Percentiles rank a stretch among this genome's conserved stretches.
Evolutionary conservation across 2,797 vertebrate species (phyloP).

Genomic region (Echeneis naucrates): DNA sequence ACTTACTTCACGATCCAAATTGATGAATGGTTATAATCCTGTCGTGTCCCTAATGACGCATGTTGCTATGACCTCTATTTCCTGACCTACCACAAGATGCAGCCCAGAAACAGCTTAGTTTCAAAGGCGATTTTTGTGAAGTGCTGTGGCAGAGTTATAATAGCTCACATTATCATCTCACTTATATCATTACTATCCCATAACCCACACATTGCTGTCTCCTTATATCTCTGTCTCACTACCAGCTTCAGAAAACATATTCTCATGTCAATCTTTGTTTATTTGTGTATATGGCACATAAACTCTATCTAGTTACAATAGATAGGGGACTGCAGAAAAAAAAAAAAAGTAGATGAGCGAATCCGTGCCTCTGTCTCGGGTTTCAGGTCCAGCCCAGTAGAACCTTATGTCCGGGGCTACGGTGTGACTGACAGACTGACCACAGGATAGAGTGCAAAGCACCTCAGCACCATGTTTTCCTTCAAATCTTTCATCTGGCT

Average conservation of each 20-base stretch:
- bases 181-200: conserved; percentile 50
- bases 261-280: background rate
- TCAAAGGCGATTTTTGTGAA: conserved; percentile 24
- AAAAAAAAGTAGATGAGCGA: too few relatives aligned
- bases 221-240: conserved; percentile 15
- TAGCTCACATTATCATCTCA: conserved; percentile 50
- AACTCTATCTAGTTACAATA: background rate
- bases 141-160: conserved; percentile 35
- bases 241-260: conserved; percentile 19
- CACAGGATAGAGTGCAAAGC: too few relatives aligned
- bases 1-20: background rate
- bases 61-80: conserved; percentile 6
- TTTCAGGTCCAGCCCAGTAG: too few relatives aligned
- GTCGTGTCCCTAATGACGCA: conserved; percentile 22
- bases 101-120: conserved; percentile 20
- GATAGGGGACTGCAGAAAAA: background rate
- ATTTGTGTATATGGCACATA: background rate
- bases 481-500: too few relatives aligned
- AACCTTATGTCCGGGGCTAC: too few relatives aligned
- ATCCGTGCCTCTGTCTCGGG: too few relatives aligned
- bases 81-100: conserved; percentile 19
- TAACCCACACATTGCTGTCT: conserved; percentile 51
- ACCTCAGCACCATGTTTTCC: too few relatives aligned
- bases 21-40: conserved; percentile 24
- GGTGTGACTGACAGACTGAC: too few relatives aligned